Evolutionary conservation across 2,113 vertebrate species (phyloP).

Genomic region (Collichthys lucidus): DNA sequence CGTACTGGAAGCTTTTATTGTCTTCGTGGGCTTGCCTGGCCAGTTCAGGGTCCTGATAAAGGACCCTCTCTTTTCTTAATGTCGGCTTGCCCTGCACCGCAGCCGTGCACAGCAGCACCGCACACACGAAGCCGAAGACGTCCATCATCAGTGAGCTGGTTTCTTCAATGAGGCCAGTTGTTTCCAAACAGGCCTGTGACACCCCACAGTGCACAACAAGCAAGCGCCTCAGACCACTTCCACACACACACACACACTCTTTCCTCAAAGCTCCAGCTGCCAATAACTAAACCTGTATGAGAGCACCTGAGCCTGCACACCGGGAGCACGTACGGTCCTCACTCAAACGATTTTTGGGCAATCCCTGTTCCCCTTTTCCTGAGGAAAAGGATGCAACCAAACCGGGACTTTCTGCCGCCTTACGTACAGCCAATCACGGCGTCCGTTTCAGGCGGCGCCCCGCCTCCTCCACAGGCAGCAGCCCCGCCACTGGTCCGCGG

Average conservation of each 20-base stretch:
- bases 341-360: constrained; percentile 36
- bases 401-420: constrained; percentile 54
- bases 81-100: constrained; percentile 88
- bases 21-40: constrained; percentile 86
- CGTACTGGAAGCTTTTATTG: constrained; percentile 91
- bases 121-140: constrained; percentile 62
- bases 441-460: constrained; percentile 23
- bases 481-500: constrained; percentile 74
- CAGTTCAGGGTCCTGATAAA: constrained; percentile 85
- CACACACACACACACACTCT: not conserved
- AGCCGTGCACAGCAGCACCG: constrained; percentile 73
- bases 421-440: constrained; percentile 76
- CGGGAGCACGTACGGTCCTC: constrained; percentile 1
- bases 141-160: constrained; percentile 78
- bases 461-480: not conserved
- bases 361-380: constrained; percentile 40
- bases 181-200: constrained; percentile 37
- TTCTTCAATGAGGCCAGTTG: constrained; percentile 9
- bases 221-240: constrained; percentile 20
- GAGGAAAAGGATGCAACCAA: constrained; percentile 63
- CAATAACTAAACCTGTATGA: not conserved
- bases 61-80: constrained; percentile 89
- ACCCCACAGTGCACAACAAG: constrained; percentile 10
- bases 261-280: not conserved
- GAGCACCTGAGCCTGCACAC: not conserved